Percentiles rank a stretch among this genome's conserved stretches.
phyloP scores from a whole-genome alignment of 1,140 invertebrate species.

The Heliconius eleuchia region DNA sequence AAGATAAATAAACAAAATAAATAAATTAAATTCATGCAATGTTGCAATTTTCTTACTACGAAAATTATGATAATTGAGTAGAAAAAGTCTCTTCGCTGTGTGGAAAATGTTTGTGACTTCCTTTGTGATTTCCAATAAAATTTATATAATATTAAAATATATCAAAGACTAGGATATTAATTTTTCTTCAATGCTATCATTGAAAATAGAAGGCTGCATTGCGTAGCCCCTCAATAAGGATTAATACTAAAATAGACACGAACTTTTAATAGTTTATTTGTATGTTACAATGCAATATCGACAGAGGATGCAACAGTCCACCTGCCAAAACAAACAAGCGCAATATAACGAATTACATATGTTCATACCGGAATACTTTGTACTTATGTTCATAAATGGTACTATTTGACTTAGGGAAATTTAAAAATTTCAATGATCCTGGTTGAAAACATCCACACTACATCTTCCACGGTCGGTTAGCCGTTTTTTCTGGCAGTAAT shows the following conservation, averaged over 20 bases:
- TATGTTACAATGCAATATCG: not conserved
- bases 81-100: too few relatives aligned
- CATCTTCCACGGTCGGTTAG: too few relatives aligned
- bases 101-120: too few relatives aligned
- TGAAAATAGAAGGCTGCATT: not conserved
- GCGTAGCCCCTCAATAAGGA: not conserved
- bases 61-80: too few relatives aligned
- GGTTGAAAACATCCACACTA: too few relatives aligned
- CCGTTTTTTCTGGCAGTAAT: too few relatives aligned
- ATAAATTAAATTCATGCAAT: too few relatives aligned
- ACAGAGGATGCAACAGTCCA: conserved; percentile 41
- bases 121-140: too few relatives aligned
- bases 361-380: not conserved
- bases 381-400: not conserved
- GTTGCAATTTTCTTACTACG: too few relatives aligned
- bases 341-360: conserved; percentile 4
- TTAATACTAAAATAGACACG: not conserved
- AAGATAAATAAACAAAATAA: too few relatives aligned
- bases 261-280: not conserved
- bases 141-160: too few relatives aligned
- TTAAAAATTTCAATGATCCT: not conserved
- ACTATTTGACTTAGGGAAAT: not conserved
- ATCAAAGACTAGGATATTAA: too few relatives aligned
- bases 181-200: not conserved
- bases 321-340: conserved; percentile 60